Conservation (phyloP, 2,797 vertebrate species). For the Hemitrygon akajei region DNA sequence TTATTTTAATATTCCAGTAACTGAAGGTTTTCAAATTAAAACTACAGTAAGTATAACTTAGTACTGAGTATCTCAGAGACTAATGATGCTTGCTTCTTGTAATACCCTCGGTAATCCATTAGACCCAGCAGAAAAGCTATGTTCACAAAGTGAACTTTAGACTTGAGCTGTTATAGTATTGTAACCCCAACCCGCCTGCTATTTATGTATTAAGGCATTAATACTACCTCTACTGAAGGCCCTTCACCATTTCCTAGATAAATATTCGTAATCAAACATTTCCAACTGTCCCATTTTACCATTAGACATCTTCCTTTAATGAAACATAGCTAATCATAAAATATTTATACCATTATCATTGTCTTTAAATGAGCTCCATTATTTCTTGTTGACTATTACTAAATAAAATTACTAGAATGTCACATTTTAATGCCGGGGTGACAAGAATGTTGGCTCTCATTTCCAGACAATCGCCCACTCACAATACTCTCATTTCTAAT, state of each 20-base stretch:
- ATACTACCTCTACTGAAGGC: background rate
- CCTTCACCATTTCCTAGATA: background rate
- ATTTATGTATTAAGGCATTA: too few species aligned
- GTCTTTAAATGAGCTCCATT: background rate
- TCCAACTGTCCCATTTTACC: too few species aligned
- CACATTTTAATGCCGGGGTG: background rate
- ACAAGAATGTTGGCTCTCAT: constrained; percentile 40
- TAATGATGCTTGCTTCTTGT: background rate
- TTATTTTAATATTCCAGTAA: background rate
- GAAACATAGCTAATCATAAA: background rate
- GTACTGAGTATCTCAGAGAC: background rate
- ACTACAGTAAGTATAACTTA: background rate
- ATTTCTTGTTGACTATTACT: background rate
- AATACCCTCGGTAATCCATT: too few species aligned
- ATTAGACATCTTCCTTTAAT: background rate
- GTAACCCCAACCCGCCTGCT: background rate
- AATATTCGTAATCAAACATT: background rate
- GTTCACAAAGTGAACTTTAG: background rate
- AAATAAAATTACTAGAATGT: constrained; percentile 22
- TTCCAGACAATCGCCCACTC: constrained; percentile 46
- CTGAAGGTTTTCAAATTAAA: background rate
- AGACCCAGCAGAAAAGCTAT: background rate
- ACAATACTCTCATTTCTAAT: constrained; percentile 39
- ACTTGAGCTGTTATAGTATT: background rate
- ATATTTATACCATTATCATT: background rate